These are phyloP conservation scores for Pristis pectinata DNA, from an alignment of 2,797 vertebrate genomes.

Conservation along the genomic window DNA sequence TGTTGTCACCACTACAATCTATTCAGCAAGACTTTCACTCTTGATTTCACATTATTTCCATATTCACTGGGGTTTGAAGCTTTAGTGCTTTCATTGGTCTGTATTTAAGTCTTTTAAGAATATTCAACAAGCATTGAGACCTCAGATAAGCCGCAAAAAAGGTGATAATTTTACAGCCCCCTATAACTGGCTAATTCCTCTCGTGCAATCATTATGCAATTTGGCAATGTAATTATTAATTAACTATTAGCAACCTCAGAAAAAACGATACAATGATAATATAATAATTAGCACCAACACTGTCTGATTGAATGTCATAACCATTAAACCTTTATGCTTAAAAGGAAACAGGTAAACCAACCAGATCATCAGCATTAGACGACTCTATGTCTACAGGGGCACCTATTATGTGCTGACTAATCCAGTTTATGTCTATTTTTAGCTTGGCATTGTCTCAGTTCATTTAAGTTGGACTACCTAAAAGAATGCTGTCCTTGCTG, in stretches of 20 bases:
- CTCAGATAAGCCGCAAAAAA: neutral
- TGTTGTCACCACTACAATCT: neutral
- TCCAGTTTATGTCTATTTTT: neutral
- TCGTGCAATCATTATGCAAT: neutral
- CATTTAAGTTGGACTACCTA: neutral
- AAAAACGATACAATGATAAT: neutral
- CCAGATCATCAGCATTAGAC: neutral
- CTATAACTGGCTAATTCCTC: too few relatives aligned
- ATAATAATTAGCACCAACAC: neutral
- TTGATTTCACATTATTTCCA: neutral
- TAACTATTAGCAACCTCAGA: neutral
- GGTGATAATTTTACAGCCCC: neutral
- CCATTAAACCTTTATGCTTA: neutral
- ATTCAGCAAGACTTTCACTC: neutral
- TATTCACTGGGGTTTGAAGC: too few relatives aligned
- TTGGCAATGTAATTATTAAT: neutral
- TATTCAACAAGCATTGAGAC: neutral
- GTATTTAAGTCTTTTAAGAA: neutral
- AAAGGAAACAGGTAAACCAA: neutral
- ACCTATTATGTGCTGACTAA: constrained; percentile 18
- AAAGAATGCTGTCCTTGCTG: neutral
- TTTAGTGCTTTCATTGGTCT: neutral
- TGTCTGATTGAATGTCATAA: neutral
- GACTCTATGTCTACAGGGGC: neutral
- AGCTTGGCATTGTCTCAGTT: constrained; percentile 10